These are phyloP conservation scores for Cyphomyrmex costatus DNA, from an alignment of 1,140 invertebrate genomes.

Conservation along the genomic window DNA sequence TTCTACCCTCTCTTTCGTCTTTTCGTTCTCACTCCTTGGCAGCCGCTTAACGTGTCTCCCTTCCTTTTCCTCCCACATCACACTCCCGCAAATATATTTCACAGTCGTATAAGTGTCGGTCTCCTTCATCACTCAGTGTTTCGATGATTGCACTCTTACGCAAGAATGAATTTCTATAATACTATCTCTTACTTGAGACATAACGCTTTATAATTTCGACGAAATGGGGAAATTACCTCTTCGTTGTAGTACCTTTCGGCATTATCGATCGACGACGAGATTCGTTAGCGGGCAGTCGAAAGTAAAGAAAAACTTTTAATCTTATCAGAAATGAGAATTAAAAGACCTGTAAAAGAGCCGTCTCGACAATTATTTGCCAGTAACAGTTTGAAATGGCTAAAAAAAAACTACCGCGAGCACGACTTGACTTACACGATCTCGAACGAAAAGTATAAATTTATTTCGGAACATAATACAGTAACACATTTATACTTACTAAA, in stretches of 20 bases:
- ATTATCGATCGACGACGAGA: constrained; percentile 10
- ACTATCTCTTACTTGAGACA: background rate
- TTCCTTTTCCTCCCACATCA: constrained; percentile 15
- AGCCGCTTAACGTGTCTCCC: constrained; percentile 8
- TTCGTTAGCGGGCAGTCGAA: constrained; percentile 31
- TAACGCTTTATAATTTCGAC: background rate
- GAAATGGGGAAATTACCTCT: constrained; percentile 8
- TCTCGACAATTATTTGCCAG: constrained; percentile 46
- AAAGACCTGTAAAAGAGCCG: constrained; percentile 47
- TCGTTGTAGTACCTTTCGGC: background rate
- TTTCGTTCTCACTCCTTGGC: constrained; percentile 44
- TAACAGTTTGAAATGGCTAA: constrained; percentile 44
- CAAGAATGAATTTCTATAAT: constrained; percentile 13
- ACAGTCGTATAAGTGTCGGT: constrained; percentile 24
- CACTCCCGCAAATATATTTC: constrained; percentile 33
- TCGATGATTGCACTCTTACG: constrained; percentile 8
- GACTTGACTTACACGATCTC: constrained; percentile 32
- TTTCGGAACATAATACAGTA: background rate
- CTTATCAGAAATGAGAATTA: constrained; percentile 52
- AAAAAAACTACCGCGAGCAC: constrained; percentile 12
- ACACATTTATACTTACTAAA: too few relatives aligned
- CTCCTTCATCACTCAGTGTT: background rate
- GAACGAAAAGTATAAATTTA: constrained; percentile 1
- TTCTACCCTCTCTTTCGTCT: constrained; percentile 47
- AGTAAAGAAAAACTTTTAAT: constrained; percentile 53